phyloP scores from a whole-genome alignment of 2,797 vertebrate genomes.

The Graptemys geographica region DNA sequence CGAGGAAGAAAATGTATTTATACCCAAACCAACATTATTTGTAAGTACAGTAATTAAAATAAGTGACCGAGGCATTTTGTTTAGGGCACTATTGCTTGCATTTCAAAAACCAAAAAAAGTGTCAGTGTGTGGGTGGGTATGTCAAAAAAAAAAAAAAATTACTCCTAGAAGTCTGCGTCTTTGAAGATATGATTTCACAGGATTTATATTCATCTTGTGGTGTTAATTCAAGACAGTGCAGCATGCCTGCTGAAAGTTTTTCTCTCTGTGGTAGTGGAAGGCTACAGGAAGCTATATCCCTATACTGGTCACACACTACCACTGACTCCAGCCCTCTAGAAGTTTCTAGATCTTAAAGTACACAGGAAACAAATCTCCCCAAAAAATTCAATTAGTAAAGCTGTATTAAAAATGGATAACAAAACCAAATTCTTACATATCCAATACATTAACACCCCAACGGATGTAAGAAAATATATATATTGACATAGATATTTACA shows the following conservation, averaged over 20 bases:
- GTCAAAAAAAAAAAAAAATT: not conserved
- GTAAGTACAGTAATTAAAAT: slow-evolving; percentile 84
- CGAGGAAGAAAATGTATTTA: slow-evolving; percentile 83
- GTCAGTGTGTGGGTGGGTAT: not conserved
- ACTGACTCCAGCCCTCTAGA: not conserved
- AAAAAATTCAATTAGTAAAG: not conserved
- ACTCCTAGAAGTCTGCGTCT: not conserved
- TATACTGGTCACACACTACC: not conserved
- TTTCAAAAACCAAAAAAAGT: not conserved
- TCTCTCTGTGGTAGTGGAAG: not conserved
- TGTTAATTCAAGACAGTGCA: not conserved
- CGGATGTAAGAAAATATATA: not conserved
- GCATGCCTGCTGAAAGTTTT: slow-evolving; percentile 5
- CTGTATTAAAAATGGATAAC: not conserved
- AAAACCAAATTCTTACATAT: not conserved
- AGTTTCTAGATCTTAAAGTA: not conserved
- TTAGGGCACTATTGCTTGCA: not conserved
- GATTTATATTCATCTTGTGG: not conserved
- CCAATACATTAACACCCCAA: not conserved
- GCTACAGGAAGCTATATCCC: not conserved
- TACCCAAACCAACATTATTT: slow-evolving; percentile 93
- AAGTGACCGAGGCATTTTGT: slow-evolving; percentile 12
- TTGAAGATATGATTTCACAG: not conserved
- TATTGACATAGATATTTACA: not conserved
- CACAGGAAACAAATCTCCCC: not conserved